These are phyloP conservation scores for Aplysia californica DNA, from an alignment of 1,140 invertebrate species.

Conservation along the genomic window DNA sequence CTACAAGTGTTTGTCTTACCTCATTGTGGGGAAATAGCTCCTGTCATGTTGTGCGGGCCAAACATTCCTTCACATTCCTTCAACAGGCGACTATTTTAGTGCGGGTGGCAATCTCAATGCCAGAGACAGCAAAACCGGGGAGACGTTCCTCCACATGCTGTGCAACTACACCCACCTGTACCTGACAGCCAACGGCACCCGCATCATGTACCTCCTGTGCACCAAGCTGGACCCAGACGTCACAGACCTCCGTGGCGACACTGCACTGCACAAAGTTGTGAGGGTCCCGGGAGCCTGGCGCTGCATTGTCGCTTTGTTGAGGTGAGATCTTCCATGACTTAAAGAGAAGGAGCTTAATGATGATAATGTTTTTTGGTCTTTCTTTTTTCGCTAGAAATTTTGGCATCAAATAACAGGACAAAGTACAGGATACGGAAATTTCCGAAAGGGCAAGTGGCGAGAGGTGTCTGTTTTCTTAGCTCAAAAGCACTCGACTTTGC, in stretches of 20 bases:
- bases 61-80: background rate
- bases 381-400: no score
- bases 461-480: no score
- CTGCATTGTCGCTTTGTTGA: conserved; percentile 34
- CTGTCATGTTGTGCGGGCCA: no score
- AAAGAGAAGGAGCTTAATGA: no score
- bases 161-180: conserved; percentile 32
- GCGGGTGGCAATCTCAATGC: conserved; percentile 30
- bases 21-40: no score
- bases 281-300: conserved; percentile 33
- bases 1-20: no score
- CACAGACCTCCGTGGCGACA: conserved; percentile 33
- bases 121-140: conserved; percentile 34
- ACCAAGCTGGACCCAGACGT: conserved; percentile 40
- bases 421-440: no score
- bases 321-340: conserved; percentile 31
- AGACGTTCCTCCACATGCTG: conserved; percentile 38
- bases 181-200: conserved; percentile 20
- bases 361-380: no score
- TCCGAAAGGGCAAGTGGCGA: no score
- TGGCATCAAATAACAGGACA: no score
- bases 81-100: background rate
- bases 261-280: conserved; percentile 38
- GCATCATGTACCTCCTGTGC: conserved; percentile 38
- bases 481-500: no score